These are phyloP conservation scores for Cheumatopsyche charites DNA, from an alignment of 1,140 invertebrate species.

Conservation along the genomic window DNA sequence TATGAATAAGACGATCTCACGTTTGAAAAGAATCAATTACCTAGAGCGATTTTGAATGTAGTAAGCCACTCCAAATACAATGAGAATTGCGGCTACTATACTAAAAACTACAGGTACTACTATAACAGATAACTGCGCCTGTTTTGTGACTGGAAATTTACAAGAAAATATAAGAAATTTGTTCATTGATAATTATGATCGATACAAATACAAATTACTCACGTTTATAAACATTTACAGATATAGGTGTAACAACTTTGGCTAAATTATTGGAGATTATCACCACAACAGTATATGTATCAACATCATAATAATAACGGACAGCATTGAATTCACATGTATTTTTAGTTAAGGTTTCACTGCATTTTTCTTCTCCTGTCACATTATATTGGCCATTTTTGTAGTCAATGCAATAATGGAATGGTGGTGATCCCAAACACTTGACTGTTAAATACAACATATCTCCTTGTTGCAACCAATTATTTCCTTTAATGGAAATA, in stretches of 20 bases:
- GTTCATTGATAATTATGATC: too few relatives aligned
- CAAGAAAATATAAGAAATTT: conserved; percentile 13
- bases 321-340: conserved; percentile 68
- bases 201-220: too few relatives aligned
- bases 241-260: conserved; percentile 69
- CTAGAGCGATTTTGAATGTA: conserved; percentile 78
- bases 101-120: conserved; percentile 82
- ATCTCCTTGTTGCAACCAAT: conserved; percentile 82
- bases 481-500: conserved; percentile 70
- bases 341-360: conserved; percentile 50
- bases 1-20: too few relatives aligned
- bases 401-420: conserved; percentile 69
- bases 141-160: conserved; percentile 68
- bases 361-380: conserved; percentile 79
- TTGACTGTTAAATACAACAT: conserved; percentile 72
- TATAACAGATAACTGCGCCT: conserved; percentile 82
- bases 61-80: conserved; percentile 85
- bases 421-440: conserved; percentile 74
- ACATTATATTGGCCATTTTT: conserved; percentile 73
- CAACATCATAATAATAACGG: conserved; percentile 71
- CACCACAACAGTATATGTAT: conserved; percentile 73
- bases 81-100: conserved; percentile 76
- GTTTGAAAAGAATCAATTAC: too few relatives aligned
- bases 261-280: conserved; percentile 77
- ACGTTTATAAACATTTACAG: conserved; percentile 84